Percentiles rank a stretch among this genome's conserved stretches.
Conservation (phyloP, 2,888 invertebrate species). For the Plebejus anna region DNA sequence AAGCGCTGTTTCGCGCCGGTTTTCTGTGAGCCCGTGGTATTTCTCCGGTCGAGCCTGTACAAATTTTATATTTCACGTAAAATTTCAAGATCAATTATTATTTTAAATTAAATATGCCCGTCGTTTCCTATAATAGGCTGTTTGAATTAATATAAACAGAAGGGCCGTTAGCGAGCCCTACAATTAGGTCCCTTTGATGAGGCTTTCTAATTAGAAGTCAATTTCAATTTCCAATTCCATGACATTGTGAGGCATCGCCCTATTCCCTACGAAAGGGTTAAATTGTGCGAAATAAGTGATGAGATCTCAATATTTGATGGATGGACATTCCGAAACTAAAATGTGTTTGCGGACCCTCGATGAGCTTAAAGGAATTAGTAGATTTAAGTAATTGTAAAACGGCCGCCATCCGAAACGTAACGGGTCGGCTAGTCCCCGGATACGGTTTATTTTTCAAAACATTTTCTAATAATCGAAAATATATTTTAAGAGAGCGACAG, state of each 20-base stretch:
- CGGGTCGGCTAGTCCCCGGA: no score
- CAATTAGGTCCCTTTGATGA: slow-evolving; percentile 19
- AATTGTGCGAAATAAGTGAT: slow-evolving; percentile 7
- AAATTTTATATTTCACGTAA: no score
- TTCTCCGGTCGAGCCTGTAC: no score
- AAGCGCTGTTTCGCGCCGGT: no score
- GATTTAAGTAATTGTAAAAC: neutral
- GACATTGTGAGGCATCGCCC: neutral
- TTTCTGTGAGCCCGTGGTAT: no score
- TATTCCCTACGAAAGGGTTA: neutral
- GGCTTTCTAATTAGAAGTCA: slow-evolving; percentile 17
- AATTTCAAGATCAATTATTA: no score
- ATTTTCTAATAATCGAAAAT: no score
- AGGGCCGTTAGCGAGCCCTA: neutral
- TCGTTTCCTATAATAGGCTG: neutral
- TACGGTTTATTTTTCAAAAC: no score
- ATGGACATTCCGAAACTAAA: neutral
- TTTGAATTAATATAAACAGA: slow-evolving; percentile 1
- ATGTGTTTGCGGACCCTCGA: neutral
- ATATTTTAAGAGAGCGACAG: no score
- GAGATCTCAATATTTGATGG: slow-evolving; percentile 2
- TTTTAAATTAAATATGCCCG: neutral
- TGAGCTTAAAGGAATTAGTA: neutral
- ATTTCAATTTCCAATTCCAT: slow-evolving; percentile 16
- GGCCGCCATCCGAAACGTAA: no score